Conservation (phyloP, 2,797 vertebrate species). For the Natrix natrix region DNA sequence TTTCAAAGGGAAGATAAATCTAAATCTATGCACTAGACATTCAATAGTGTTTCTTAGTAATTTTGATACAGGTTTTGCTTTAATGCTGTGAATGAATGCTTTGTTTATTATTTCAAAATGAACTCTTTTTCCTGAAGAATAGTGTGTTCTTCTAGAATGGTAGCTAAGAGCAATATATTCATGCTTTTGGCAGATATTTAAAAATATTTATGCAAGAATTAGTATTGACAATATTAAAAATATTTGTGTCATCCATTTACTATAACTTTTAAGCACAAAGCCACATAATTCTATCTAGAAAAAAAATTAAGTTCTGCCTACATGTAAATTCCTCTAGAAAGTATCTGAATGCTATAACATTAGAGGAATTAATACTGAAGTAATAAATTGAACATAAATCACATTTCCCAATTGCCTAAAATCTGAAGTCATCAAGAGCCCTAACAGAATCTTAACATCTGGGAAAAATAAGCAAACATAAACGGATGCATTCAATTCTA, state of each 20-base stretch:
- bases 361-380: constrained; percentile 52
- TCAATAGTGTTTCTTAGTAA: background rate
- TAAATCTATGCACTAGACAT: background rate
- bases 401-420: constrained; percentile 47
- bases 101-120: background rate
- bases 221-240: background rate
- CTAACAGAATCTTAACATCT: constrained; percentile 61
- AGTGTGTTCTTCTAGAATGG: background rate
- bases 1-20: constrained; percentile 16
- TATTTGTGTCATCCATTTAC: constrained; percentile 3
- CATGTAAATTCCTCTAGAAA: constrained; percentile 43
- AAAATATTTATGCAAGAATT: background rate
- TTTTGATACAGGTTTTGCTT: background rate
- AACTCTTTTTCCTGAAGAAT: background rate
- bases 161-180: background rate
- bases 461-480: constrained; percentile 52
- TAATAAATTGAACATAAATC: constrained; percentile 67
- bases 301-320: constrained; percentile 29
- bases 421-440: constrained; percentile 62
- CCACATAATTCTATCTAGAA: constrained; percentile 26
- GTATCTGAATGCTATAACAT: constrained; percentile 43
- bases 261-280: constrained; percentile 30
- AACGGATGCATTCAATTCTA: constrained; percentile 6
- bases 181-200: background rate
- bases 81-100: background rate